A percentile compares a stretch with the other conserved stretches of the same genome.
phyloP scores from a whole-genome alignment of 2,113 vertebrate genomes.

The Ochotona princeps region DNA sequence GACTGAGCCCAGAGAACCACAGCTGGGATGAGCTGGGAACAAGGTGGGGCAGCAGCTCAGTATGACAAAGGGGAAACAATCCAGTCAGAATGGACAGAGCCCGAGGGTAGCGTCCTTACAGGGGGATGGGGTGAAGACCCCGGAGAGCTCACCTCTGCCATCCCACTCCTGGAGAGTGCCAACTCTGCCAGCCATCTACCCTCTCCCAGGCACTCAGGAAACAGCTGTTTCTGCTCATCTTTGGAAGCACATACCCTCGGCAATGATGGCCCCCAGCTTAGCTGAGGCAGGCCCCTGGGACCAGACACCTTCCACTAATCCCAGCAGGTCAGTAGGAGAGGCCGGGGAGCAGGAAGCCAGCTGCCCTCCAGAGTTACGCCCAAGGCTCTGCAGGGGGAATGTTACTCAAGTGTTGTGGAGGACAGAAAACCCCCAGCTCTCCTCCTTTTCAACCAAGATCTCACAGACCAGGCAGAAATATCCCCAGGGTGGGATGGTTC shows the following conservation, averaged over 20 bases:
- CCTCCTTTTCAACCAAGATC: background rate
- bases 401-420: background rate
- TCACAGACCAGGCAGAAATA: slow-evolving; percentile 2
- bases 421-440: background rate
- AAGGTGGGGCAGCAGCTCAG: background rate
- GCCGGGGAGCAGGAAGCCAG: background rate
- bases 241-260: background rate
- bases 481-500: background rate
- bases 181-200: background rate
- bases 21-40: background rate
- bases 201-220: background rate
- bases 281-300: background rate
- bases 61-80: no score
- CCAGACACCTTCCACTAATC: fast-evolving
- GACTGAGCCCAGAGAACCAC: background rate
- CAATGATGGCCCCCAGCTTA: background rate
- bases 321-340: background rate
- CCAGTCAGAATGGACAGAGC: background rate
- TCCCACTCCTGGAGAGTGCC: no score
- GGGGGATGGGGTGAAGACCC: no score
- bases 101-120: no score
- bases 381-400: fast-evolving
- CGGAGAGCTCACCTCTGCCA: no score
- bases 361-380: background rate
- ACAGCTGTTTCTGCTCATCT: background rate